Evolutionary conservation across 2,797 vertebrate species (phyloP).

Genomic region (Australoheros facetus): DNA sequence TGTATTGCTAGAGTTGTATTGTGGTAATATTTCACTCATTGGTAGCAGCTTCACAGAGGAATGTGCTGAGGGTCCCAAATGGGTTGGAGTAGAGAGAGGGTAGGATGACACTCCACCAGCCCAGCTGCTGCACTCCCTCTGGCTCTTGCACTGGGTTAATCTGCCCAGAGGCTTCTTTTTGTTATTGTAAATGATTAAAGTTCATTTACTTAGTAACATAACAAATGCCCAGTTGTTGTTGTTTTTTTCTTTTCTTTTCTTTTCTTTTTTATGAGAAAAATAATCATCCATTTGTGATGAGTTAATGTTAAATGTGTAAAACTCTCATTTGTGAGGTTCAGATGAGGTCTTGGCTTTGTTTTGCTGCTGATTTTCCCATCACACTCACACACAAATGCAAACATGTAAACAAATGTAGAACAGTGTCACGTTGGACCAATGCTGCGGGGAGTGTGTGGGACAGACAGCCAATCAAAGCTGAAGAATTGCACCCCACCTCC

Average conservation of each 20-base stretch:
- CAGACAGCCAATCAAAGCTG: constrained; percentile 69
- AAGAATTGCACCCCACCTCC: constrained; percentile 70
- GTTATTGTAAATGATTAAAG: background rate
- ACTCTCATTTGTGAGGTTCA: constrained; percentile 34
- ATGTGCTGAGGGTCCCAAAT: constrained; percentile 66
- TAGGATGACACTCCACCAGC: constrained; percentile 45
- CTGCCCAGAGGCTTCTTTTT: background rate
- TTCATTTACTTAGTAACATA: background rate
- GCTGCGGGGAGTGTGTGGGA: constrained; percentile 39
- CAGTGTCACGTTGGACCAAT: constrained; percentile 13
- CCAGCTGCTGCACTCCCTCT: constrained; percentile 64
- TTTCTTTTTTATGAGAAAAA: background rate
- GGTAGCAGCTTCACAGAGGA: constrained; percentile 55
- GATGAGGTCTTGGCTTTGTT: constrained; percentile 39
- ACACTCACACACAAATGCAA: constrained; percentile 2
- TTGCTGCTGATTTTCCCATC: constrained; percentile 32
- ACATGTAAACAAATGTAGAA: constrained; percentile 13
- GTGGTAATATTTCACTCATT: constrained; percentile 55
- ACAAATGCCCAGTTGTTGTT: background rate
- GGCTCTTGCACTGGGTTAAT: constrained; percentile 3
- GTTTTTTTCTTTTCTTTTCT: background rate
- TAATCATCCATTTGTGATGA: background rate
- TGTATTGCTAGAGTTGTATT: background rate
- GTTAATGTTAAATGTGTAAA: background rate
- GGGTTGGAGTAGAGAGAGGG: constrained; percentile 43